Evolutionary conservation across 2,888 invertebrate genomes (phyloP).

Genomic region (Ichneumoninae sp.): DNA sequence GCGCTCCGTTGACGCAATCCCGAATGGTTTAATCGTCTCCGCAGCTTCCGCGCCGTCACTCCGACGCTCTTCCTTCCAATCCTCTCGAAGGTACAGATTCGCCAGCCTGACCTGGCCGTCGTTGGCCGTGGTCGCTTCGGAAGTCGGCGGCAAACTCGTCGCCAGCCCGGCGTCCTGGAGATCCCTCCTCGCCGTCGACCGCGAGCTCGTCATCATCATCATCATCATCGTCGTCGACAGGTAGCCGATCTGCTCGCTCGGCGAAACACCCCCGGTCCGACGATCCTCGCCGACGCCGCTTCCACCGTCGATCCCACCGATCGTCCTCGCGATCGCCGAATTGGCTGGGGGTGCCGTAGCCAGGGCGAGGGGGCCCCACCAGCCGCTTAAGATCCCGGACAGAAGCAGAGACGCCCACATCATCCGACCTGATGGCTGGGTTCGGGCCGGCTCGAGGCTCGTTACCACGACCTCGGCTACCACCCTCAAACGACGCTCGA

Average conservation of each 20-base stretch:
- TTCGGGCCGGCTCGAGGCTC: slow-evolving; percentile 63
- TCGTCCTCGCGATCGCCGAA: slow-evolving; percentile 58
- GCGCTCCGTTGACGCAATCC: slow-evolving; percentile 32
- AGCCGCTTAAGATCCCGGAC: slow-evolving; percentile 83
- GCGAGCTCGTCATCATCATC: slow-evolving; percentile 46
- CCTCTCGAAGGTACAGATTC: slow-evolving; percentile 28
- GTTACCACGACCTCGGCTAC: slow-evolving; percentile 72
- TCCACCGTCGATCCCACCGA: slow-evolving; percentile 41
- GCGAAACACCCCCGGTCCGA: slow-evolving; percentile 29
- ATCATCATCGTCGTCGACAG: slow-evolving; percentile 46
- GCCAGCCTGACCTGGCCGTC: slow-evolving; percentile 8
- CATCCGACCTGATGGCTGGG: slow-evolving; percentile 77
- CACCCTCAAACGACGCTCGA: slow-evolving; percentile 48
- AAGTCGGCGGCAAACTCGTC: slow-evolving; percentile 37
- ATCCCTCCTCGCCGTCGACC: slow-evolving; percentile 39
- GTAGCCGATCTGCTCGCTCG: slow-evolving; percentile 33
- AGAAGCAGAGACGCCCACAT: slow-evolving; percentile 83
- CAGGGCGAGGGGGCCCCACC: slow-evolving; percentile 81
- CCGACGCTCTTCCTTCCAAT: slow-evolving; percentile 24
- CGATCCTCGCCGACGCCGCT: slow-evolving; percentile 45
- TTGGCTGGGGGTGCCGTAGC: slow-evolving; percentile 80
- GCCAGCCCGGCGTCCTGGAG: slow-evolving; percentile 9
- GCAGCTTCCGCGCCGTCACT: slow-evolving; percentile 14
- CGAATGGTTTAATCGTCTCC: slow-evolving; percentile 22
- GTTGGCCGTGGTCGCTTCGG: slow-evolving; percentile 31